These are phyloP conservation scores for Alexandromys fortis DNA, from an alignment of 2,113 vertebrate genomes.

Conservation along the genomic window DNA sequence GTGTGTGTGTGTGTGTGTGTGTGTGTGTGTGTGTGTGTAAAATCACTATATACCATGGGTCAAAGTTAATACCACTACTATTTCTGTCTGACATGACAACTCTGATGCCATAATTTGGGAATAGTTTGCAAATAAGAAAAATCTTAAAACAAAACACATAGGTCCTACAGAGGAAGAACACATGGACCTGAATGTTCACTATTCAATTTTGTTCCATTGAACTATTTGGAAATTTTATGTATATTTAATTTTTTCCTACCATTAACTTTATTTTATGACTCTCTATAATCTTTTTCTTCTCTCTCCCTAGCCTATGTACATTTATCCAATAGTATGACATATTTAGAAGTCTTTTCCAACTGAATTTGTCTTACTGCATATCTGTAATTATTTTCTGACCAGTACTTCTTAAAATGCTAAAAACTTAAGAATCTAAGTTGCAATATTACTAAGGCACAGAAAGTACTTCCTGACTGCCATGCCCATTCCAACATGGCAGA, in stretches of 20 bases:
- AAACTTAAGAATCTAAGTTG: too few relatives aligned
- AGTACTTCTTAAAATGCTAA: too few relatives aligned
- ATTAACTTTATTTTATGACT: too few relatives aligned
- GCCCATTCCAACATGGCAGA: too few relatives aligned
- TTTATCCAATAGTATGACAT: too few relatives aligned
- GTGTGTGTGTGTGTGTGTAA: background rate
- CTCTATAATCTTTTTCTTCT: too few relatives aligned
- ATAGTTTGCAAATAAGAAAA: background rate
- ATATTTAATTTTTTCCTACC: background rate
- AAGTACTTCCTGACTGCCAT: too few relatives aligned
- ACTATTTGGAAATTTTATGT: background rate
- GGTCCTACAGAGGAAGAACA: background rate
- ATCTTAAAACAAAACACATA: background rate
- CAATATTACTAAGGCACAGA: too few relatives aligned
- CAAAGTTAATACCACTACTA: background rate
- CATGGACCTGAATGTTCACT: accelerated
- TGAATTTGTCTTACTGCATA: too few relatives aligned
- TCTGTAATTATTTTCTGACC: too few relatives aligned
- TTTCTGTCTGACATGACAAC: background rate
- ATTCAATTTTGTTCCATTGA: background rate
- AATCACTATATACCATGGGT: background rate
- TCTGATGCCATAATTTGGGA: background rate
- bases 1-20: background rate
- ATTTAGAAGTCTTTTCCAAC: too few relatives aligned
- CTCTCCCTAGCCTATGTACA: too few relatives aligned